phyloP scores from a whole-genome alignment of 23 tunicate genomes.

The Corella eumyota region DNA sequence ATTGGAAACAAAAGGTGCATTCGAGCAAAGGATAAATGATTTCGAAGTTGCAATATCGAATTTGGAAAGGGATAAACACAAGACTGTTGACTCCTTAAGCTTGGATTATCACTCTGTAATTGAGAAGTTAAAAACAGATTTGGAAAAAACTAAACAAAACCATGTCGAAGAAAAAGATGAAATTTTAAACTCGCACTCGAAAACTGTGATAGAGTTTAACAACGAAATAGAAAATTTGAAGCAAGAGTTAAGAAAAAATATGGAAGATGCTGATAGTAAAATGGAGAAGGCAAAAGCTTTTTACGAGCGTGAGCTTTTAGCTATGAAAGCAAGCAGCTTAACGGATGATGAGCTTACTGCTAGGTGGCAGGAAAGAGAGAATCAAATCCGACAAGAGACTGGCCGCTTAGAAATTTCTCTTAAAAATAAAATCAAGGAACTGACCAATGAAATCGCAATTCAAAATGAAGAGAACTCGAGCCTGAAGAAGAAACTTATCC shows the following conservation, averaged over 20 bases:
- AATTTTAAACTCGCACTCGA: slow-evolving; percentile 7
- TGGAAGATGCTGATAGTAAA: slow-evolving; percentile 54
- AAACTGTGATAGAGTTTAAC: slow-evolving; percentile 4
- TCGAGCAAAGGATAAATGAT: slow-evolving; percentile 51
- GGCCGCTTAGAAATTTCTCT: slow-evolving; percentile 24
- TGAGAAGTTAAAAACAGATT: slow-evolving; percentile 7
- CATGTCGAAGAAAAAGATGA: slow-evolving; percentile 24
- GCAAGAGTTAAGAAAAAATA: slow-evolving; percentile 36
- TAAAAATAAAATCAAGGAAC: slow-evolving; percentile 38
- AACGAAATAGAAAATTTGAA: slow-evolving; percentile 11
- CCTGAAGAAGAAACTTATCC: slow-evolving; percentile 24
- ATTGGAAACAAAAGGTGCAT: slow-evolving; percentile 59
- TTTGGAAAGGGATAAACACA: slow-evolving; percentile 51
- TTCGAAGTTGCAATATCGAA: slow-evolving; percentile 26
- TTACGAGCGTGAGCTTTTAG: slow-evolving; percentile 75
- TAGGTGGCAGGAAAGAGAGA: slow-evolving; percentile 60
- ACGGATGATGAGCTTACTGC: slow-evolving; percentile 23
- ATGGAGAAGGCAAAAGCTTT: slow-evolving; percentile 73
- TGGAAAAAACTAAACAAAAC: slow-evolving; percentile 19
- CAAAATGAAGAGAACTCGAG: slow-evolving; percentile 28
- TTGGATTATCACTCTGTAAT: slow-evolving; percentile 23
- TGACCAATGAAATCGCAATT: slow-evolving; percentile 27
- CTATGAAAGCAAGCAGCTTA: slow-evolving; percentile 11
- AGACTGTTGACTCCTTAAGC: slow-evolving; percentile 31
- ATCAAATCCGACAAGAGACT: slow-evolving; percentile 41